phyloP scores from a whole-genome alignment of 2,797 vertebrate species.

The Danio kyathit region DNA sequence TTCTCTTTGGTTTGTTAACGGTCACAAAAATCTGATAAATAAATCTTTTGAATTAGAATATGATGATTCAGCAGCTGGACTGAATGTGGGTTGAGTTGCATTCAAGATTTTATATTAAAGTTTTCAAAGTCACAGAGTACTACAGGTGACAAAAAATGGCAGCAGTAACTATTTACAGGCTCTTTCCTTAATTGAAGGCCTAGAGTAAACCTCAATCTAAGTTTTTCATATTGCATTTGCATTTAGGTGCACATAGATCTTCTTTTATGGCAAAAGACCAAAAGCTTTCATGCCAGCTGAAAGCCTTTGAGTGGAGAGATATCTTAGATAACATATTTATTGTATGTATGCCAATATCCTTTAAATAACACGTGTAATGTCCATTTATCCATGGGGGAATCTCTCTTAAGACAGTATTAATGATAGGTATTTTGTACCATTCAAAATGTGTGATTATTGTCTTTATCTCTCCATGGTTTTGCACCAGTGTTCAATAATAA shows the following conservation, averaged over 20 bases:
- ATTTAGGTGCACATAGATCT: slow-evolving; percentile 1
- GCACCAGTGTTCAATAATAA: background rate
- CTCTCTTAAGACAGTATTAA: background rate
- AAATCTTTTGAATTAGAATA: too few relatives aligned
- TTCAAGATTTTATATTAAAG: background rate
- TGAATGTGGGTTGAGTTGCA: too few relatives aligned
- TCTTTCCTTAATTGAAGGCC: slow-evolving; percentile 19
- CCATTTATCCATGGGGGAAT: background rate
- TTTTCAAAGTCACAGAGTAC: slow-evolving; percentile 30
- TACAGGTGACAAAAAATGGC: background rate
- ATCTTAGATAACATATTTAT: background rate
- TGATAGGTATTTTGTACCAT: background rate
- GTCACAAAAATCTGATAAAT: too few relatives aligned
- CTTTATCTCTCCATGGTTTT: background rate
- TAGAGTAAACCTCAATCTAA: background rate
- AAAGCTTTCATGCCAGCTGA: background rate
- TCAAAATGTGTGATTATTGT: background rate
- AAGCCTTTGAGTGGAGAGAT: slow-evolving; percentile 1
- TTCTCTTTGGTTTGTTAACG: too few relatives aligned
- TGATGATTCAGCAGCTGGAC: background rate
- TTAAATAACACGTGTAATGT: background rate
- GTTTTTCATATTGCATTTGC: background rate
- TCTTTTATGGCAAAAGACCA: background rate
- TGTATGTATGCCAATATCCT: background rate
- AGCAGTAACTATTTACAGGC: background rate